These are phyloP conservation scores for Psettodes erumei DNA, from an alignment of 2,113 vertebrate genomes.

Conservation along the genomic window DNA sequence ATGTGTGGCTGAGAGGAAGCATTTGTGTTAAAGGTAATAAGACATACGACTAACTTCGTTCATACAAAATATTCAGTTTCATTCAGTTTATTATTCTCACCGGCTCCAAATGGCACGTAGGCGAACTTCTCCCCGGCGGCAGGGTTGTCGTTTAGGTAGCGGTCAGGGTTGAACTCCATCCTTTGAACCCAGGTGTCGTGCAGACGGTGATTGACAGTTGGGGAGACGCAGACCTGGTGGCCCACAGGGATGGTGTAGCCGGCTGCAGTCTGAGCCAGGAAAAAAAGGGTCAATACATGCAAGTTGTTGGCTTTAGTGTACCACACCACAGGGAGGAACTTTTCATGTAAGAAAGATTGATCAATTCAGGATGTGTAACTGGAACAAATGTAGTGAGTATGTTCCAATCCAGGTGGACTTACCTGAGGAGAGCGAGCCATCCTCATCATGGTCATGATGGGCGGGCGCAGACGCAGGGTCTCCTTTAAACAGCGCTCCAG, in stretches of 20 bases:
- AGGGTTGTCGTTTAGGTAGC: slow-evolving; percentile 90
- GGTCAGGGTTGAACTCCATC: slow-evolving; percentile 89
- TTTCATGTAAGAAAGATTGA: background rate
- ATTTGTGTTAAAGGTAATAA: too few species aligned
- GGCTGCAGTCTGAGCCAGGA: slow-evolving; percentile 84
- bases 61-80: too few species aligned
- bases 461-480: slow-evolving; percentile 93
- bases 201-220: slow-evolving; percentile 96
- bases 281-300: background rate
- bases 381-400: too few species aligned
- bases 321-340: background rate
- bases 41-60: too few species aligned
- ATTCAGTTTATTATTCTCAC: slow-evolving; percentile 70
- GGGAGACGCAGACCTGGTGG: slow-evolving; percentile 98
- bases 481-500: slow-evolving; percentile 96
- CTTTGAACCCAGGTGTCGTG: slow-evolving; percentile 88
- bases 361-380: background rate
- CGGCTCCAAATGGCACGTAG: slow-evolving; percentile 95
- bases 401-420: background rate
- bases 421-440: slow-evolving; percentile 94
- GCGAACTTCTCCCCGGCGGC: slow-evolving; percentile 93
- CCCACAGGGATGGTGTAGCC: slow-evolving; percentile 93
- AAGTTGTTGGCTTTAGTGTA: background rate
- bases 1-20: too few species aligned
- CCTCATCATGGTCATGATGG: slow-evolving; percentile 99